These are phyloP conservation scores for Calameuta filiformis DNA, from an alignment of 2,888 invertebrate species.

Conservation along the genomic window DNA sequence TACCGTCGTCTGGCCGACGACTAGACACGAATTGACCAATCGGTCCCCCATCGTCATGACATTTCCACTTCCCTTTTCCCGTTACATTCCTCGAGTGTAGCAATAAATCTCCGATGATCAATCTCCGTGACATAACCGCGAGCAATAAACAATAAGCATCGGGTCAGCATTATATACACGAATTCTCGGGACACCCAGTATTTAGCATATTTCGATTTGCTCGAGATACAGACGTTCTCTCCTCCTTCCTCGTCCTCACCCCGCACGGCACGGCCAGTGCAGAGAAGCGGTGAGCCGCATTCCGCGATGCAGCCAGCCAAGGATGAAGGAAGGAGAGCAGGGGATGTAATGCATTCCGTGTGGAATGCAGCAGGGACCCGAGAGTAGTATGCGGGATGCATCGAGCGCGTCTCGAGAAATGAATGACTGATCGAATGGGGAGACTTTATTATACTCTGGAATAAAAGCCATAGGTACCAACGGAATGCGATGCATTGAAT, in stretches of 20 bases:
- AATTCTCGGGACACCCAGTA: slow-evolving; percentile 18
- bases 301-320: slow-evolving; percentile 40
- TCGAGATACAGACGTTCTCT: slow-evolving; percentile 36
- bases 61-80: not conserved
- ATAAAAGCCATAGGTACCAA: not conserved
- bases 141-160: not conserved
- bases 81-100: not conserved
- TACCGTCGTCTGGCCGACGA: not conserved
- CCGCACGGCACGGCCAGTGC: not conserved
- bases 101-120: not conserved
- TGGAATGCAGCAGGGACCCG: not conserved
- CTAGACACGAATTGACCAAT: not conserved
- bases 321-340: slow-evolving; percentile 40
- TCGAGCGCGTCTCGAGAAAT: not conserved
- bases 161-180: not conserved
- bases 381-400: not conserved
- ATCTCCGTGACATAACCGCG: not conserved
- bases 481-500: not conserved
- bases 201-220: slow-evolving; percentile 46
- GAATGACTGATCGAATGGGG: not conserved
- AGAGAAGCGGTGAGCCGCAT: slow-evolving; percentile 30
- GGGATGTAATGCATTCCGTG: slow-evolving; percentile 37
- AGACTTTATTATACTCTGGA: not conserved
- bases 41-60: not conserved
- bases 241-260: slow-evolving; percentile 16